Evolutionary conservation across 2,797 vertebrate species (phyloP), one percentile per base, ranked within the genome.

Genomic region (Micrastur ruficollis): DNA sequence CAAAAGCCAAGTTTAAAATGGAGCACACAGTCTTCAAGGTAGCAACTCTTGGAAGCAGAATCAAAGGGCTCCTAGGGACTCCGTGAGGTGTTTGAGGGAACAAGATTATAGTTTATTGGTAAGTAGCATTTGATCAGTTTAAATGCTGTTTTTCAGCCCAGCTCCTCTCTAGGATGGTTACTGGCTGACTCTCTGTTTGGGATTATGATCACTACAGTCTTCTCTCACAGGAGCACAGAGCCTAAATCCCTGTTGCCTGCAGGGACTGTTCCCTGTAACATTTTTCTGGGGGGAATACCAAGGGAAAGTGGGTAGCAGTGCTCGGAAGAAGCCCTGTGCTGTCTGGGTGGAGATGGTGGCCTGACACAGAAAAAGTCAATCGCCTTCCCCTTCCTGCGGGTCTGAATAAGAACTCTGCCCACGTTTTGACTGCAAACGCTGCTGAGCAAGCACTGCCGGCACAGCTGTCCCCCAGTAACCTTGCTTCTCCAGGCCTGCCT

Each of bases 371-470:
- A 6, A 13, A 16, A 3, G 0, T 36, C 4, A 2, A 6, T 36
- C 2, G 0, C 14, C 26, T 55, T 87, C 9, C 16, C 56, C 5
- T 14, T 50, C 10, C 56, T 1, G 1, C 2, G 49, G 49, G 21
- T 26, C 34, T 38, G 49, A 59, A 61, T 5, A 46, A 78, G 74
- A 63, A 3, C 68, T 53, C 49, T 94, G 84, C 79, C 75, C 5
- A 4, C 8, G 1, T 22, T 58, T 17, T 42, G 36, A 3, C 22
- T 13, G 40, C 1, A 1, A 22, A 15, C 0, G 4, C 50, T 47
- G 59, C 90, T 85, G 93, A 83, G 74, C 47, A 6, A 53, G 55
- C 5, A 3, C 53, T 81, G 53, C 58, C 1, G 4, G 50, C 38
- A 26, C 72, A 49, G 56, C 89, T 79, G 27, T 95, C 81, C 49